A percentile compares a stretch with the other conserved stretches of the same genome.
These are phyloP conservation scores for Cairina moschata DNA, from an alignment of 2,113 vertebrate genomes.

Conservation along the genomic window DNA sequence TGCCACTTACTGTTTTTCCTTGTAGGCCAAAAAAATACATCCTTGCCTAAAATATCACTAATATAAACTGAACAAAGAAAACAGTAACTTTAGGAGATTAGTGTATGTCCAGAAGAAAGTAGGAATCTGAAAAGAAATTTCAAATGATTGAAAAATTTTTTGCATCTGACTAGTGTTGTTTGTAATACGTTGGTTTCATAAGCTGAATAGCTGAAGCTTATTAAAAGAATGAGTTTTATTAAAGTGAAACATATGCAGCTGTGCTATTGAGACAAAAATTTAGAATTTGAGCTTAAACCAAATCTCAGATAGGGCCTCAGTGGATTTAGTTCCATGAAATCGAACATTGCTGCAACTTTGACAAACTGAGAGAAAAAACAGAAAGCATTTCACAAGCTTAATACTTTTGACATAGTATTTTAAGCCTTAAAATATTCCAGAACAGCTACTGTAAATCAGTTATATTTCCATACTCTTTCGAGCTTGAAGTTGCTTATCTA, in stretches of 20 bases:
- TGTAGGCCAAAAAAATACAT: neutral
- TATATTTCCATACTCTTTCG: neutral
- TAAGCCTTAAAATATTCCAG: neutral
- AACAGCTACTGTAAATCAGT: constrained; percentile 1
- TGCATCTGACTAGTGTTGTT: neutral
- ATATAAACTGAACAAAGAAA: neutral
- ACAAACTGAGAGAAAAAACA: neutral
- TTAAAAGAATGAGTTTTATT: constrained; percentile 4
- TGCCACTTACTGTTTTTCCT: neutral
- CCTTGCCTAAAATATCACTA: neutral
- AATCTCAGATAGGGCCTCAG: neutral
- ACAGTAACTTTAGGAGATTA: neutral
- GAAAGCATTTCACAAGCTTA: neutral
- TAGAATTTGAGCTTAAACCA: neutral
- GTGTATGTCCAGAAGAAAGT: neutral
- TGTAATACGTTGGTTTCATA: neutral
- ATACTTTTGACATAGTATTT: neutral
- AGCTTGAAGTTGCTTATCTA: neutral
- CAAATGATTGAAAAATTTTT: neutral
- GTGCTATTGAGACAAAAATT: neutral
- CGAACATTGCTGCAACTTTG: neutral
- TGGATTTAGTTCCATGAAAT: neutral
- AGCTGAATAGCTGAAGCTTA: neutral
- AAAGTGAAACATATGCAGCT: neutral
- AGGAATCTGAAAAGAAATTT: neutral